Evolutionary conservation across 2,113 vertebrate genomes (phyloP).

Genomic region (Archocentrus centrarchus): DNA sequence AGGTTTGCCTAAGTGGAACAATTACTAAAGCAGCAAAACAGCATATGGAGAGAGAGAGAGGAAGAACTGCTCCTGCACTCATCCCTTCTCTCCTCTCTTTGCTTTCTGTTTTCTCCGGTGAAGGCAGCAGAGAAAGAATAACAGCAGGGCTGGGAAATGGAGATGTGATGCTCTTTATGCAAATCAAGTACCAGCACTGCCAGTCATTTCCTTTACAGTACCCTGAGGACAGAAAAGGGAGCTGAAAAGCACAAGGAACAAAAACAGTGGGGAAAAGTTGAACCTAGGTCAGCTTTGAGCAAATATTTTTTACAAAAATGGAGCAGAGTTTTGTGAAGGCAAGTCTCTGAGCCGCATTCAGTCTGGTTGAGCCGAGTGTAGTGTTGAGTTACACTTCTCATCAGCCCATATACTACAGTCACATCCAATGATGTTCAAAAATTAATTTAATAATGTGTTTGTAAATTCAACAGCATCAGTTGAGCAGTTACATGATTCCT

Average conservation of each 20-base stretch:
- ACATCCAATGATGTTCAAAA: not conserved
- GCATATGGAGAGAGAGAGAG: conserved; percentile 35
- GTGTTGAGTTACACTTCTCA: conserved; percentile 7
- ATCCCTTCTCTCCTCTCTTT: conserved; percentile 1
- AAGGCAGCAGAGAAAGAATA: conserved; percentile 51
- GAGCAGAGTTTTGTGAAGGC: conserved; percentile 36
- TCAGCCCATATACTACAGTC: not conserved
- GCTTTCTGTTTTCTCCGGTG: conserved; percentile 38
- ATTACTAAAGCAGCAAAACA: conserved; percentile 48
- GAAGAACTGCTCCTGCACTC: not conserved
- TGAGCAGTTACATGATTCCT: not conserved
- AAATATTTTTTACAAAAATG: conserved; percentile 48
- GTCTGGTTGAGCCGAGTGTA: conserved; percentile 1
- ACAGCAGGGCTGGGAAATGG: conserved; percentile 69
- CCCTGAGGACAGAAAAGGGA: conserved; percentile 31
- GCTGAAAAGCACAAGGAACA: conserved; percentile 11
- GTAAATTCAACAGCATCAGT: no score
- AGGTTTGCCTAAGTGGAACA: conserved; percentile 54
- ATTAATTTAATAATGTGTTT: no score
- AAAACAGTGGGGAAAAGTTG: conserved; percentile 45
- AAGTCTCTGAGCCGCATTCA: conserved; percentile 47
- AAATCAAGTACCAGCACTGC: conserved; percentile 68
- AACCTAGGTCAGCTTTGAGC: conserved; percentile 45
- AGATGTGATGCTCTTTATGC: conserved; percentile 68
- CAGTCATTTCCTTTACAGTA: conserved; percentile 59